Percentiles rank a stretch among this genome's conserved stretches.
These are phyloP conservation scores for Carassius gibelio DNA, from an alignment of 2,113 vertebrate genomes.

Conservation along the genomic window DNA sequence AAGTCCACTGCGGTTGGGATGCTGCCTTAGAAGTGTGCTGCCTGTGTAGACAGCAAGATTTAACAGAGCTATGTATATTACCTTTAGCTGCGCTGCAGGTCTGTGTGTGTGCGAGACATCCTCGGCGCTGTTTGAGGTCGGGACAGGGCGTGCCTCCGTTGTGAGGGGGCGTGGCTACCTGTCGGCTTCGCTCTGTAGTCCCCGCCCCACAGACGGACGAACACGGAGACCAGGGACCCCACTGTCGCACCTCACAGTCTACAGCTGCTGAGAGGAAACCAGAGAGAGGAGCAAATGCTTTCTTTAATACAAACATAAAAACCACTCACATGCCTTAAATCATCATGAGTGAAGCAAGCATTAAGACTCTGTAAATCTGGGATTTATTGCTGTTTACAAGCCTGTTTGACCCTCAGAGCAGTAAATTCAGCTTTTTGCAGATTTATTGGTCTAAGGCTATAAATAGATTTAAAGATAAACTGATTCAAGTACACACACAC, in stretches of 20 bases:
- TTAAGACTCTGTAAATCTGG: neutral
- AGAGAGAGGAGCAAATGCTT: constrained; percentile 34
- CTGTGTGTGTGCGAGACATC: constrained; percentile 80
- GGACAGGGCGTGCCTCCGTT: constrained; percentile 84
- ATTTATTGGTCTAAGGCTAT: neutral
- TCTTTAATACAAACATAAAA: neutral
- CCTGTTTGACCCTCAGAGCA: neutral
- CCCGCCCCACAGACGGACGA: constrained; percentile 80
- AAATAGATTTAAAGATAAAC: neutral
- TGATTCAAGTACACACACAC: neutral
- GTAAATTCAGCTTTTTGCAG: neutral
- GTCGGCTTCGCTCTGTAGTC: constrained; percentile 80
- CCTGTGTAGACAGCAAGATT: neutral
- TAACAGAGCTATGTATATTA: constrained; percentile 55
- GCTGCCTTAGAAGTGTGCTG: neutral
- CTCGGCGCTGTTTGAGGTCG: constrained; percentile 83
- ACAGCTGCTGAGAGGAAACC: constrained; percentile 71
- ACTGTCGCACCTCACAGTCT: constrained; percentile 80
- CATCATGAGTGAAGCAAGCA: neutral
- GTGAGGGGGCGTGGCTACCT: constrained; percentile 79
- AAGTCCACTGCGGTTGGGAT: neutral
- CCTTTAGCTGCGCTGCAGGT: constrained; percentile 78
- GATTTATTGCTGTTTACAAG: neutral
- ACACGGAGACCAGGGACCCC: constrained; percentile 85
- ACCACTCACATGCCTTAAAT: neutral